phyloP scores from a whole-genome alignment of 2,797 vertebrate genomes.

The Trachurus trachurus region DNA sequence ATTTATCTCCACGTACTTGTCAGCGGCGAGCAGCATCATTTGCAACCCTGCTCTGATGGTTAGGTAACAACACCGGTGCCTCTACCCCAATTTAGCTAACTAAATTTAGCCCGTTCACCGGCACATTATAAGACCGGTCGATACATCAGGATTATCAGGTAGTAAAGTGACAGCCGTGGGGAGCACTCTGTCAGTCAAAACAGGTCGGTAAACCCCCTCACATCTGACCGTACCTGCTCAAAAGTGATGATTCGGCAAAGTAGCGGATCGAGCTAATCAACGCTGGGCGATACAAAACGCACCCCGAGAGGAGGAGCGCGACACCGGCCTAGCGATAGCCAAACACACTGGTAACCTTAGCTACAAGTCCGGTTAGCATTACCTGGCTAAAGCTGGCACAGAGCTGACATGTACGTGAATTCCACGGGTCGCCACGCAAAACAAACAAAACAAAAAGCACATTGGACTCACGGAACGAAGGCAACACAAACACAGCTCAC shows the following conservation, averaged over 20 bases:
- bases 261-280: conserved; percentile 12
- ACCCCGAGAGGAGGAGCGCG: conserved; percentile 19
- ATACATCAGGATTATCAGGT: background rate
- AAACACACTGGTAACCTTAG: conserved; percentile 74
- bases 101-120: conserved; percentile 15
- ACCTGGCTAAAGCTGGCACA: conserved; percentile 53
- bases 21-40: background rate
- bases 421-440: background rate
- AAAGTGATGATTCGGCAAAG: background rate
- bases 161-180: background rate
- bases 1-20: background rate
- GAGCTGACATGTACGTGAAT: background rate
- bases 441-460: background rate
- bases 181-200: background rate
- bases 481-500: background rate
- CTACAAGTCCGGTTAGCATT: conserved; percentile 57
- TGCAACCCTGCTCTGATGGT: background rate
- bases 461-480: background rate
- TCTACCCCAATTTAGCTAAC: conserved; percentile 17
- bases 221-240: background rate
- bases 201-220: background rate
- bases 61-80: background rate
- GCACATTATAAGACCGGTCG: background rate
- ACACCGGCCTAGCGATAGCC: conserved; percentile 76
- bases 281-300: conserved; percentile 10